Base-by-base conservation (phyloP, 2,888 invertebrate species). In the Dorcus hopei region DNA sequence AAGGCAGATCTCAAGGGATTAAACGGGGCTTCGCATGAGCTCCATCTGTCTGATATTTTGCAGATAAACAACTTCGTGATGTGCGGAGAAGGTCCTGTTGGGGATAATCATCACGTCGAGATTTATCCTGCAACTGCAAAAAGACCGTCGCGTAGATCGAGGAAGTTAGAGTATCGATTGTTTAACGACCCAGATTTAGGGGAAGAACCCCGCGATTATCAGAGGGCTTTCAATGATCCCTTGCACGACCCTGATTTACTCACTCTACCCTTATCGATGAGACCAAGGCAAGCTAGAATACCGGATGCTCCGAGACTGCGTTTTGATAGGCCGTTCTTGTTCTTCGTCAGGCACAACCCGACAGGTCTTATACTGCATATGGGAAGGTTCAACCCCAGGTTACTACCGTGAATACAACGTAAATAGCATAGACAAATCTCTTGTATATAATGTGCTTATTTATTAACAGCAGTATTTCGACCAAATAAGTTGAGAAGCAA, bases 351-450 rank as follows among this genome's bases (percentile, higher is more conserved):
- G 72, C 94, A 95, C 77, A 94, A 94, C 77, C 94, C 93, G 1
- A 90, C 93, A n/a, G 94, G 94, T 61, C 85, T 94, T 81, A 90
- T 95, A 70, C 80, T 95, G 52, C 91, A 91, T 75, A 91, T 93
- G 82, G 94, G 94, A 43, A 83, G 93, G 74, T 93, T 91, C 80
- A 93, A 91, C 78, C 93, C 91, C 43, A 86, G 90, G 79, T 84
- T 91, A 73, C 79, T 91, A 77, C 91, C 91, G 76, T 91, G 81
- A 82, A 59, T 38, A 5, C 11, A 11, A 42, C 9, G 42, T 33
- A 7, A 6, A 33, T 33, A 42, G 42, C 42, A 42, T 42, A 42
- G 42, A 45, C 45, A 33, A 33, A 33, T 33, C 26, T 33, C 26
- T 33, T 33, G 26, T 33, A 33, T 33, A 33, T 33, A 33, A 33